Conservation (phyloP, 2,113 vertebrate species). For the Phalacrocorax carbo region DNA sequence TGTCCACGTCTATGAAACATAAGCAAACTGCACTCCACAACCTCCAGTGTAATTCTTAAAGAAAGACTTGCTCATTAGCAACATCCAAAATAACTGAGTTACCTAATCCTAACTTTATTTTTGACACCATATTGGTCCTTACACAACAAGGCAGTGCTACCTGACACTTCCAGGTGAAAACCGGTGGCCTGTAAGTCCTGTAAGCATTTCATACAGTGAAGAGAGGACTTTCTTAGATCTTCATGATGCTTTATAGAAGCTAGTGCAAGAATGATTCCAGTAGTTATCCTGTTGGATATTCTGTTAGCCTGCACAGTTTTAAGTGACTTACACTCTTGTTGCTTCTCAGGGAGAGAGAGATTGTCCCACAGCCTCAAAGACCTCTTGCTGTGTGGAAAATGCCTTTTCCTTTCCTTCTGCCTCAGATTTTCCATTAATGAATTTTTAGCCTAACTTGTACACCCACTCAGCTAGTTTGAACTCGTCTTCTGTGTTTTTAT, state of each 20-base stretch:
- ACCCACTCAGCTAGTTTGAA: constrained; percentile 24
- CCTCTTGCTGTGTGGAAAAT: constrained; percentile 21
- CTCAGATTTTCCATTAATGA: constrained; percentile 26
- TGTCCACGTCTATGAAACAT: background rate
- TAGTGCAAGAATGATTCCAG: background rate
- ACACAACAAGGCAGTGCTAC: background rate
- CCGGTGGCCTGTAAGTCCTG: background rate
- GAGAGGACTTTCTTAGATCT: background rate
- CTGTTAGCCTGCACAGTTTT: background rate
- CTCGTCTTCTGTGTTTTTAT: constrained; percentile 15
- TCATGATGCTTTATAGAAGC: background rate
- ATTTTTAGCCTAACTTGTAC: constrained; percentile 19
- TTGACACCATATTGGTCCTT: background rate
- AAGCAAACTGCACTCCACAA: background rate
- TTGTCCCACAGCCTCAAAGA: constrained; percentile 25
- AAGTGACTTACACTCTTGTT: background rate
- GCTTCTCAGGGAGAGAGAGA: background rate
- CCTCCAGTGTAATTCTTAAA: background rate
- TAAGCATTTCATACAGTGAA: background rate
- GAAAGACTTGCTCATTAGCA: background rate
- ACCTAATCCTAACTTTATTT: background rate
- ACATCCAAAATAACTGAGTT: background rate
- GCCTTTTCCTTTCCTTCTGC: constrained; percentile 26
- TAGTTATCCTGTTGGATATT: no score
- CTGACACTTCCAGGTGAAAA: background rate